Evolutionary conservation across 2,888 invertebrate genomes (phyloP).

Genomic region (Acleris sparsana): DNA sequence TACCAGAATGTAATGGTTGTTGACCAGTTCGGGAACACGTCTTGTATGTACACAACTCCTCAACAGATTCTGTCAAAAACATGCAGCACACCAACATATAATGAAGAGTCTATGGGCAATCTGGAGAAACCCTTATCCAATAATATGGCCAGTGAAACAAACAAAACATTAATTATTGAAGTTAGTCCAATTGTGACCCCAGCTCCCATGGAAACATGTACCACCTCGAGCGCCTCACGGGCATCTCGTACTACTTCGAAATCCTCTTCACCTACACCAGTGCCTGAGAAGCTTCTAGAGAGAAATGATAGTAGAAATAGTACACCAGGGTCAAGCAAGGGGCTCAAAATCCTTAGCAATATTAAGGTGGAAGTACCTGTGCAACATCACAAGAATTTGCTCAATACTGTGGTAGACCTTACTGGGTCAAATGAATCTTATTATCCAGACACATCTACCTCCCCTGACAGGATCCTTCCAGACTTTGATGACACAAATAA

Average conservation of each 20-base stretch:
- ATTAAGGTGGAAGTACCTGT: constrained; percentile 82
- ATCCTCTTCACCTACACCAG: constrained; percentile 41
- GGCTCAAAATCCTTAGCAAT: constrained; percentile 80
- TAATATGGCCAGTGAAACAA: constrained; percentile 54
- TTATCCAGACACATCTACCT: constrained; percentile 53
- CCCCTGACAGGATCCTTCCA: constrained; percentile 72
- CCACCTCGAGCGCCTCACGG: constrained; percentile 38
- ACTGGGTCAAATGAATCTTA: constrained; percentile 68
- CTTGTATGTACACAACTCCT: constrained; percentile 72
- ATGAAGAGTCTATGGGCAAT: constrained; percentile 49
- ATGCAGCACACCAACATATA: constrained; percentile 57
- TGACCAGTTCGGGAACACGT: constrained; percentile 74
- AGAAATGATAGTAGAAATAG: constrained; percentile 56
- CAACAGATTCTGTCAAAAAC: constrained; percentile 63
- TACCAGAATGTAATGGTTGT: constrained; percentile 80
- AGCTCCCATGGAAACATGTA: constrained; percentile 41
- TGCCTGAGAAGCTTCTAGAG: constrained; percentile 44
- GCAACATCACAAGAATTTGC: constrained; percentile 74
- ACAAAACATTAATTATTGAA: constrained; percentile 73
- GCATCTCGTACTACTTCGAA: constrained; percentile 39
- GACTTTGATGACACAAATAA: constrained; percentile 73
- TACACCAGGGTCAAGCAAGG: constrained; percentile 60
- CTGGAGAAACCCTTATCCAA: constrained; percentile 52
- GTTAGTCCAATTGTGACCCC: constrained; percentile 65
- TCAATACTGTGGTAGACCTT: constrained; percentile 75